Evolutionary conservation across 1,140 invertebrate genomes (phyloP).

Genomic region (Macrobrachium rosenbergii): DNA sequence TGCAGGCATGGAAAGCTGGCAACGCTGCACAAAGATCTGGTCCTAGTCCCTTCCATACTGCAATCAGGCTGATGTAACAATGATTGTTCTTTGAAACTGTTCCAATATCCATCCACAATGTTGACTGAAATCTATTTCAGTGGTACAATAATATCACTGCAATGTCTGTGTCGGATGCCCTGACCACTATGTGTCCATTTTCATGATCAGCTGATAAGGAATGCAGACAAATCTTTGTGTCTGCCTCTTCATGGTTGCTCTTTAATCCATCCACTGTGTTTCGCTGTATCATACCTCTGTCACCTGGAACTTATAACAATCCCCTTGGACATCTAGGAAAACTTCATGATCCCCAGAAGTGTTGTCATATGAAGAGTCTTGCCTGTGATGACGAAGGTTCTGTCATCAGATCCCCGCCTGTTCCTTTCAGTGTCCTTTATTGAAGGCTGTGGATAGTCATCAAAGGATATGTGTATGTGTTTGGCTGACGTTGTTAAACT

Average conservation of each 20-base stretch:
- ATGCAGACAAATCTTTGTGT: constrained; percentile 21
- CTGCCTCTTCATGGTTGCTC: constrained; percentile 19
- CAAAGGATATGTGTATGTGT: background rate
- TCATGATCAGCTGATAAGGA: background rate
- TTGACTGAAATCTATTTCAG: constrained; percentile 12
- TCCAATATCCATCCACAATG: background rate
- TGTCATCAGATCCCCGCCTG: background rate
- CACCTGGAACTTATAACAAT: background rate
- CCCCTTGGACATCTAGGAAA: constrained; percentile 21
- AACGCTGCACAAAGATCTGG: background rate
- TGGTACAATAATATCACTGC: constrained; percentile 22
- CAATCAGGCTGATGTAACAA: background rate
- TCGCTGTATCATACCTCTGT: background rate
- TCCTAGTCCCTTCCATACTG: background rate
- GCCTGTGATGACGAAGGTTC: background rate
- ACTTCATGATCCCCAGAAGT: background rate
- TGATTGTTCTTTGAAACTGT: constrained; percentile 4
- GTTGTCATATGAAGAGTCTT: background rate
- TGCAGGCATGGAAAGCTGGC: constrained; percentile 22
- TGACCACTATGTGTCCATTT: background rate
- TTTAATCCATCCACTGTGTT: background rate
- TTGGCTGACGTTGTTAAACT: background rate
- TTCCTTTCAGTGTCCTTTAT: background rate
- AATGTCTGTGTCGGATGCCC: background rate
- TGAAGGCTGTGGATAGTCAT: constrained; percentile 16